These are phyloP conservation scores for Leptopilina clavipes DNA, from an alignment of 1,140 invertebrate genomes.

Conservation along the genomic window DNA sequence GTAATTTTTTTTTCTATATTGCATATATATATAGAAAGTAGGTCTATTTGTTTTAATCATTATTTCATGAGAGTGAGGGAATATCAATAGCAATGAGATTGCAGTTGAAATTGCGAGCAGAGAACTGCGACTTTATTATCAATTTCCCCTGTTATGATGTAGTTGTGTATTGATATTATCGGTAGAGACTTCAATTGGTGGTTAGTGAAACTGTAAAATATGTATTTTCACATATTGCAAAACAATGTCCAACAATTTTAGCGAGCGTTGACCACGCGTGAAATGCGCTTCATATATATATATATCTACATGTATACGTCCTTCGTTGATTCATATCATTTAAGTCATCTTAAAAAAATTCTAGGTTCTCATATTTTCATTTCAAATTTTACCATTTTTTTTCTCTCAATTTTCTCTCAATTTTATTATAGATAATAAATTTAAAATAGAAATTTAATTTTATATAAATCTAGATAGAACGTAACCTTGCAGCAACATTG, in stretches of 20 bases:
- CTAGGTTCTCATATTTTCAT: too few relatives aligned
- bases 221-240: conserved; percentile 22
- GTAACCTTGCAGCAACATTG: too few relatives aligned
- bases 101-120: not conserved
- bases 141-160: conserved; percentile 15
- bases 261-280: not conserved
- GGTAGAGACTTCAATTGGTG: not conserved
- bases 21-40: too few relatives aligned
- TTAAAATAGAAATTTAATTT: too few relatives aligned
- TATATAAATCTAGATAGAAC: too few relatives aligned
- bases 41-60: not conserved
- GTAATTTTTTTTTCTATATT: too few relatives aligned
- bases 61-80: not conserved
- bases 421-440: too few relatives aligned
- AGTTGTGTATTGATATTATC: conserved; percentile 29
- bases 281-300: not conserved
- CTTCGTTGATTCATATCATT: too few relatives aligned
- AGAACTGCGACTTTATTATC: conserved; percentile 25
- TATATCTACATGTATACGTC: too few relatives aligned
- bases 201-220: conserved; percentile 24
- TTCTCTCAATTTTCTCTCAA: too few relatives aligned
- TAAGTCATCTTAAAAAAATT: too few relatives aligned
- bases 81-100: not conserved
- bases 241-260: conserved; percentile 7
- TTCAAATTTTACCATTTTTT: too few relatives aligned